A percentile compares a stretch with the other conserved stretches of the same genome.
Evolutionary conservation across 2,888 invertebrate genomes (phyloP).

Genomic region (Sarcophaga rosellei): DNA sequence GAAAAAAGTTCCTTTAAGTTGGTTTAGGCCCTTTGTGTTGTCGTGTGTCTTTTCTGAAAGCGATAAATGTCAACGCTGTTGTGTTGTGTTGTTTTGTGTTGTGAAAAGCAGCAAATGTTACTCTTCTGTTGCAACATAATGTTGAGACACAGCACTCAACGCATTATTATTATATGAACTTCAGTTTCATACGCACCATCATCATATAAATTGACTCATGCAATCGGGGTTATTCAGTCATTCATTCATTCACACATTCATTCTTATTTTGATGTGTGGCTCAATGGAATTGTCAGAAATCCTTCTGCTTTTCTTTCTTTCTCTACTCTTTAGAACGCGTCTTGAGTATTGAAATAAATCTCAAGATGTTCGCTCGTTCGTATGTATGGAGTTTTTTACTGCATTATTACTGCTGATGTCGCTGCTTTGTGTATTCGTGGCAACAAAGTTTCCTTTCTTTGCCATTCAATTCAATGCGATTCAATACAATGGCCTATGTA

Average conservation of each 20-base stretch:
- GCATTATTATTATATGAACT: neutral
- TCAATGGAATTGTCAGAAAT: conserved; percentile 66
- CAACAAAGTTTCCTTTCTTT: conserved; percentile 26
- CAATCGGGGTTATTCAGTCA: conserved; percentile 13
- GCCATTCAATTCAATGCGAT: conserved; percentile 45
- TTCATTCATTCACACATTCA: neutral
- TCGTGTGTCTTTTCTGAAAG: conserved; percentile 8
- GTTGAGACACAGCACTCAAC: conserved; percentile 11
- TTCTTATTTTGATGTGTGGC: conserved; percentile 40
- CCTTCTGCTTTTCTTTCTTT: conserved; percentile 44
- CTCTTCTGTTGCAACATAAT: conserved; percentile 20
- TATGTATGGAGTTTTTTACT: neutral
- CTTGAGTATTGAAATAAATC: conserved; percentile 31
- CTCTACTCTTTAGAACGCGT: conserved; percentile 13
- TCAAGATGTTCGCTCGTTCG: conserved; percentile 34
- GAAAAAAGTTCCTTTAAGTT: conserved; percentile 50
- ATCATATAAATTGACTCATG: neutral
- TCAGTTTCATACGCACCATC: neutral
- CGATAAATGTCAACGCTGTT: conserved; percentile 51
- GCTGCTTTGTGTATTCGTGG: conserved; percentile 9
- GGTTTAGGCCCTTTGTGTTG: conserved; percentile 30
- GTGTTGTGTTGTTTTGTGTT: too few species aligned
- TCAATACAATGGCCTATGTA: neutral
- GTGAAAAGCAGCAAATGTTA: conserved; percentile 54
- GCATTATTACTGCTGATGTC: too few species aligned